Evolutionary conservation across 2,888 invertebrate species (phyloP).

Genomic region (Odontocolon sp.): DNA sequence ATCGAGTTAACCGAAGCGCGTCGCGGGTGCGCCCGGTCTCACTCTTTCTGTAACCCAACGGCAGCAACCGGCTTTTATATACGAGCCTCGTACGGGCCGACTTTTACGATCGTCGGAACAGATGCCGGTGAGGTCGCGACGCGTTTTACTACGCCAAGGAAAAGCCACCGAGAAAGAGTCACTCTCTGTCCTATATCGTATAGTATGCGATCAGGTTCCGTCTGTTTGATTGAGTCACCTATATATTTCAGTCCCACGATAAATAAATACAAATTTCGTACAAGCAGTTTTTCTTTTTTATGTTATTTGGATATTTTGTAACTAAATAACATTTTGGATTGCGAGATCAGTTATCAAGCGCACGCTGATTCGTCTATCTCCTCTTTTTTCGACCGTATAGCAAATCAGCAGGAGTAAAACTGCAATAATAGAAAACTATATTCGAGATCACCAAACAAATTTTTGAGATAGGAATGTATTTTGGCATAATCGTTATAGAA

Average conservation of each 20-base stretch:
- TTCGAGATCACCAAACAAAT: too few relatives aligned
- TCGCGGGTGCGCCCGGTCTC: slow-evolving; percentile 24
- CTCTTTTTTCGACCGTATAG: too few relatives aligned
- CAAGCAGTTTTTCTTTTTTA: neutral
- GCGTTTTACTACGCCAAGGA: slow-evolving; percentile 47
- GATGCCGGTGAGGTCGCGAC: slow-evolving; percentile 53
- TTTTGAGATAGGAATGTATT: too few relatives aligned
- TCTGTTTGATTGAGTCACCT: slow-evolving; percentile 7
- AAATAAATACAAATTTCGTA: neutral
- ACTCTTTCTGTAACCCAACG: slow-evolving; percentile 6
- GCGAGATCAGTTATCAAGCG: too few relatives aligned
- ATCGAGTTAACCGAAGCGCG: slow-evolving; percentile 57
- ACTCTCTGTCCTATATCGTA: neutral
- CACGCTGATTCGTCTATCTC: too few relatives aligned
- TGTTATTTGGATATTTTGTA: too few relatives aligned
- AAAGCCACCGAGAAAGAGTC: slow-evolving; percentile 33
- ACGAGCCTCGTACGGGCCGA: slow-evolving; percentile 52
- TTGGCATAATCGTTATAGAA: too few relatives aligned
- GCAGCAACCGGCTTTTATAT: slow-evolving; percentile 53
- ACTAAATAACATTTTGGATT: too few relatives aligned
- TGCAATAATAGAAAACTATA: too few relatives aligned
- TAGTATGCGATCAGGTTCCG: slow-evolving; percentile 4
- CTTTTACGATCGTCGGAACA: slow-evolving; percentile 56
- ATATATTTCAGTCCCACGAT: neutral
- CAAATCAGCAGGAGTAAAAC: too few relatives aligned